Conservation (phyloP, 30 jellyfish, hydroid and myxozoan genomes). For the Turritopsis rubra region DNA sequence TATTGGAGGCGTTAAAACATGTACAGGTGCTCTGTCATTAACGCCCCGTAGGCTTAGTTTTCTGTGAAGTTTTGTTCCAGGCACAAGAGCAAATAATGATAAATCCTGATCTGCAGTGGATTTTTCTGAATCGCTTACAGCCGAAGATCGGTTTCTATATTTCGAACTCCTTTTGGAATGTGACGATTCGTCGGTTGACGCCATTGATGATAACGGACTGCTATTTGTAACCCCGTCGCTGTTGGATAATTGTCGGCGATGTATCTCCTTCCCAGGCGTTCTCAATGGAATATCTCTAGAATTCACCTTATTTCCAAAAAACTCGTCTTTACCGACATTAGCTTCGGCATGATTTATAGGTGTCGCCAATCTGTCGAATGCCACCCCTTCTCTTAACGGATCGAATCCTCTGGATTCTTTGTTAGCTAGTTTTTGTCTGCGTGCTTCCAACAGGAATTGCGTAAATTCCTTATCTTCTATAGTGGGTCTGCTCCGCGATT, state of each 20-base stretch:
- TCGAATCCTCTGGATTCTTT: neutral
- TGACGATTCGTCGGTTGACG: neutral
- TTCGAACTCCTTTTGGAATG: neutral
- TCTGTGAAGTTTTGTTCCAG: slow-evolving; percentile 14
- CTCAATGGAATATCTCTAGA: neutral
- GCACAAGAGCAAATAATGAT: slow-evolving; percentile 13
- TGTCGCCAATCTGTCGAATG: neutral
- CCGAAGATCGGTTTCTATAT: neutral
- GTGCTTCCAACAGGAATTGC: neutral
- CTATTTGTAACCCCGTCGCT: neutral
- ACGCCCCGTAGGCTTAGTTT: slow-evolving; percentile 13
- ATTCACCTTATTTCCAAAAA: neutral
- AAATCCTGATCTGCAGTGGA: neutral
- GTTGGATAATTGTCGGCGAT: neutral
- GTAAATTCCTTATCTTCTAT: neutral
- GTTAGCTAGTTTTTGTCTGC: neutral
- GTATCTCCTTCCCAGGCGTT: neutral
- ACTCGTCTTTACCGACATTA: neutral
- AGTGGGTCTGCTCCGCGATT: neutral
- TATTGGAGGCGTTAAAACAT: slow-evolving; percentile 1
- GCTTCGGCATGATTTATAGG: neutral
- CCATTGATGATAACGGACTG: neutral
- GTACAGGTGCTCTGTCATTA: slow-evolving; percentile 13
- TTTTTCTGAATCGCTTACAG: neutral
- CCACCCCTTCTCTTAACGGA: neutral